Evolutionary conservation across 1,140 invertebrate species (phyloP).

Genomic region (Samia ricini): DNA sequence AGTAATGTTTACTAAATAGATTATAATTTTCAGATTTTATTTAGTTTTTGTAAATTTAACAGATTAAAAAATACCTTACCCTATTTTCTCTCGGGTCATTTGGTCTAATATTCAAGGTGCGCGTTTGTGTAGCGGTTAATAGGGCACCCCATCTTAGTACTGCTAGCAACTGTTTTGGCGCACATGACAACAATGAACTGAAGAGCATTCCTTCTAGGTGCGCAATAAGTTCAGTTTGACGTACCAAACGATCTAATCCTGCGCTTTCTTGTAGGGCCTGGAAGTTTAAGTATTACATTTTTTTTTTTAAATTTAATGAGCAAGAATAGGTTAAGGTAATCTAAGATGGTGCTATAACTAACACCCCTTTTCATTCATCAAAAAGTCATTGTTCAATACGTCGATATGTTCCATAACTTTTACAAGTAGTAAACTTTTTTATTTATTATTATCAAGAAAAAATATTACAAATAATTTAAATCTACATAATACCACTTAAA

Average conservation of each 20-base stretch:
- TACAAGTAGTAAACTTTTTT: too few relatives aligned
- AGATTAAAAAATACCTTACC: constrained; percentile 44
- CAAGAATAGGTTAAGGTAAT: too few relatives aligned
- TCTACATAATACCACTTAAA: too few relatives aligned
- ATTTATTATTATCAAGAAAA: too few relatives aligned
- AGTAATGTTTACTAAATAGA: too few relatives aligned
- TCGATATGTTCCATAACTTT: too few relatives aligned
- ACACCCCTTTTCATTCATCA: too few relatives aligned
- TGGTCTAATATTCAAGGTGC: constrained; percentile 84
- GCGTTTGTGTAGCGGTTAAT: constrained; percentile 84
- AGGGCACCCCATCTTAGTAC: constrained; percentile 84
- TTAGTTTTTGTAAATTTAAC: background rate
- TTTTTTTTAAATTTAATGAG: too few relatives aligned
- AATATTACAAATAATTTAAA: too few relatives aligned
- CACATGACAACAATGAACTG: constrained; percentile 83
- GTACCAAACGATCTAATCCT: constrained; percentile 86
- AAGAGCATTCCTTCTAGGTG: constrained; percentile 90
- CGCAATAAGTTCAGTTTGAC: constrained; percentile 87
- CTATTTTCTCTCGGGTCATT: constrained; percentile 89
- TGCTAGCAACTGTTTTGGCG: constrained; percentile 81
- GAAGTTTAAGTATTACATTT: constrained; percentile 16
- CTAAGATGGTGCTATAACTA: too few relatives aligned
- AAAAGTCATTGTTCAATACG: too few relatives aligned
- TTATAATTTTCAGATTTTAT: background rate
- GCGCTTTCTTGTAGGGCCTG: constrained; percentile 90